Conservation (phyloP, 2,113 vertebrate genomes). For the Alouatta palliata region DNA sequence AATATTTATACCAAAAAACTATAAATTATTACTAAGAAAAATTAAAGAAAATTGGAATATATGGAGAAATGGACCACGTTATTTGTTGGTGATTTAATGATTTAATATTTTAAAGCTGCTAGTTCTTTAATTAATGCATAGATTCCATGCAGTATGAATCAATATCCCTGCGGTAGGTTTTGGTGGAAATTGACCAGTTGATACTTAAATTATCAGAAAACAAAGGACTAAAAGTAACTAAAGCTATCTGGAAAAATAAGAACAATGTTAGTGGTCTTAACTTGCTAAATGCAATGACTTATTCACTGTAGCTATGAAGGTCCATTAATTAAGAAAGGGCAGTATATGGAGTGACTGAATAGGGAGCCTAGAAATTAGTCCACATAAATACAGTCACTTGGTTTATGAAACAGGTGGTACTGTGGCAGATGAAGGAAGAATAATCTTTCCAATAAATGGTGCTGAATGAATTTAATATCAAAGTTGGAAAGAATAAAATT, state of each 20-base stretch:
- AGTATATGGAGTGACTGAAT: not conserved
- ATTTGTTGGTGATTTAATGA: not conserved
- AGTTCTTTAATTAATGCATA: not conserved
- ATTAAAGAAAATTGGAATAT: not conserved
- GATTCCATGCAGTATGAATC: not conserved
- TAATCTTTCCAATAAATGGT: not conserved
- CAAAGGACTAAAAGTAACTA: not conserved
- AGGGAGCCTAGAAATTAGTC: not conserved
- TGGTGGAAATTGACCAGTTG: not conserved
- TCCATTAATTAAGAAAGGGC: not conserved
- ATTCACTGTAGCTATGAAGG: not conserved
- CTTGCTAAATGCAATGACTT: not conserved
- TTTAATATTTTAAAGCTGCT: not conserved
- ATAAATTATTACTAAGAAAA: slow-evolving; percentile 18
- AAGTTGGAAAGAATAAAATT: not conserved
- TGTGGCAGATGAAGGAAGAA: not conserved
- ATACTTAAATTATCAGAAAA: not conserved
- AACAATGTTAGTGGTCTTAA: not conserved
- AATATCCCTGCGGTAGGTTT: not conserved
- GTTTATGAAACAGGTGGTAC: not conserved
- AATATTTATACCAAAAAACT: not conserved
- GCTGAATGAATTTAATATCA: not conserved
- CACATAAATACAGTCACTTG: not conserved
- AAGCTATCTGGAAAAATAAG: not conserved
- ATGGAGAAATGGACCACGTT: not conserved